A percentile compares a stretch with the other conserved stretches of the same genome.
Conservation (phyloP, 2,888 invertebrate species). For the Nomada fucata region DNA sequence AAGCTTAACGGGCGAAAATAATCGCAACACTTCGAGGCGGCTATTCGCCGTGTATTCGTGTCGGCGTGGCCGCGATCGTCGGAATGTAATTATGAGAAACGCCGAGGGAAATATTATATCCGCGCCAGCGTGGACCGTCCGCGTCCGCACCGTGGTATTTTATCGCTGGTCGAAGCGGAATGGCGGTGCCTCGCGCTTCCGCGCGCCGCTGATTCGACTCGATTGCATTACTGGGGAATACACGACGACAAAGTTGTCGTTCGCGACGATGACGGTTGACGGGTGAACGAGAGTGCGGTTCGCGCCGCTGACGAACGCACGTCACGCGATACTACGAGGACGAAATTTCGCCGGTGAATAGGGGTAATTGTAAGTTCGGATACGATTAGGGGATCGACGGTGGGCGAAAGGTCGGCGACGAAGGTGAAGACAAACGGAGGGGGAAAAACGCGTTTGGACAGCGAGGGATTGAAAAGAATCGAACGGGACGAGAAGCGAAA, state of each 20-base stretch:
- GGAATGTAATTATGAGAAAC: not conserved
- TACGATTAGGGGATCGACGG: not conserved
- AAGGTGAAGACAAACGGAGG: not conserved
- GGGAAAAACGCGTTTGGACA: not conserved
- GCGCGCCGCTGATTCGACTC: constrained; percentile 48
- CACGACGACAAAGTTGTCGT: constrained; percentile 53
- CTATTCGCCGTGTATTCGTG: not conserved
- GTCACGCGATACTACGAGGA: constrained; percentile 37
- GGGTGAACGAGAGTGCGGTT: constrained; percentile 34
- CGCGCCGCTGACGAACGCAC: constrained; percentile 3
- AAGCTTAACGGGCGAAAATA: not conserved
- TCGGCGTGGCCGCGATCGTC: not conserved
- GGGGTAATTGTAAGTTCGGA: constrained; percentile 56
- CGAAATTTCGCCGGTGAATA: constrained; percentile 44
- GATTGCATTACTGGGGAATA: constrained; percentile 49
- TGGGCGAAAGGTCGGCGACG: not conserved
- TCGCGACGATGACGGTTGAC: constrained; percentile 64
- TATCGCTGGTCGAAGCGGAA: constrained; percentile 27
- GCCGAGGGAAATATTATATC: constrained; percentile 32
- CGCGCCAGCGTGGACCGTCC: not conserved
- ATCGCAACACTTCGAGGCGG: not conserved
- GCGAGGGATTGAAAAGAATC: not conserved
- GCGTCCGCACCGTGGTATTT: constrained; percentile 26
- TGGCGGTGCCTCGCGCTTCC: constrained; percentile 30
- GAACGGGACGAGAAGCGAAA: too few species aligned